Conservation (phyloP, 1,140 invertebrate genomes). For the Oryzaephilus surinamensis region DNA sequence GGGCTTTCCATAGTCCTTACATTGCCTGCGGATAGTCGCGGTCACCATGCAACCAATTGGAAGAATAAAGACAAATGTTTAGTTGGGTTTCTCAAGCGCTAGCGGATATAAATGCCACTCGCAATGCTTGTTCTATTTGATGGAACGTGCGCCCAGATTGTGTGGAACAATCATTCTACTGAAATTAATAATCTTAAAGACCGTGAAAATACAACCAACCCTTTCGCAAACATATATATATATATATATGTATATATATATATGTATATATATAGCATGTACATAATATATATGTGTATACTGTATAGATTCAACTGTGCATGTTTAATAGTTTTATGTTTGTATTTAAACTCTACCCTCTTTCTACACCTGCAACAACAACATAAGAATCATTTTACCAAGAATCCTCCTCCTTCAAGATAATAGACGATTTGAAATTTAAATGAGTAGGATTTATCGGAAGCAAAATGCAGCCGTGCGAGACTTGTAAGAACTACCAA, state of each 20-base stretch:
- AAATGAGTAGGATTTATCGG: constrained; percentile 31
- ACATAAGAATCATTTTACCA: constrained; percentile 19
- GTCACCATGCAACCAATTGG: constrained; percentile 33
- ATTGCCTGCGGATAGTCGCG: constrained; percentile 20
- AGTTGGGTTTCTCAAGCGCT: constrained; percentile 31
- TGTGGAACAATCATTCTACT: constrained; percentile 28
- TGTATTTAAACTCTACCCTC: too few species aligned
- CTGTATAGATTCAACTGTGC: too few species aligned
- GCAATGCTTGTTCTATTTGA: constrained; percentile 34
- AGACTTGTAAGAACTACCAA: constrained; percentile 28
- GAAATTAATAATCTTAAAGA: constrained; percentile 15
- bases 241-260: too few species aligned
- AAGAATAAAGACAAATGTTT: constrained; percentile 40
- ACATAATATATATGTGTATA: too few species aligned
- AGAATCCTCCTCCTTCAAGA: constrained; percentile 13
- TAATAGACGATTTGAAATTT: constrained; percentile 34
- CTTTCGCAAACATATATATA: too few species aligned
- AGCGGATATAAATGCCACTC: constrained; percentile 36
- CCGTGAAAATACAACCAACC: too few species aligned
- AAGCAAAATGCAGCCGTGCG: constrained; percentile 26
- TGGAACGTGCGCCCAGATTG: constrained; percentile 28
- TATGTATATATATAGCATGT: too few species aligned
- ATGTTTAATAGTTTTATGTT: too few species aligned
- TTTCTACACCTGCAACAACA: too few species aligned
- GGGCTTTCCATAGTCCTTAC: too few species aligned